Conservation (phyloP, 2,113 vertebrate genomes). For the Barbus barbus region DNA sequence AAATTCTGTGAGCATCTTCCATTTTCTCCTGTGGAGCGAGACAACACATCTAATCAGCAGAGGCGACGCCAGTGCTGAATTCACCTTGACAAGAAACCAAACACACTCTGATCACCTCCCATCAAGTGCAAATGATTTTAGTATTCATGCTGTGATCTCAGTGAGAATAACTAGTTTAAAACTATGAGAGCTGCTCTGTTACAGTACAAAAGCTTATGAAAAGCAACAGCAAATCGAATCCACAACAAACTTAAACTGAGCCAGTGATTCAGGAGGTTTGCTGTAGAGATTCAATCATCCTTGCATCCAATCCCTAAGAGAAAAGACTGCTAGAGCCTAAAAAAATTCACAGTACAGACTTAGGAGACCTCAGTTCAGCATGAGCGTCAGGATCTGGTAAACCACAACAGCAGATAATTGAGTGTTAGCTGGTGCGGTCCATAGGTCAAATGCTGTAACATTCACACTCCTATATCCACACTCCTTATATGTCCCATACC, state of each 20-base stretch:
- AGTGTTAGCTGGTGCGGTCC: not conserved
- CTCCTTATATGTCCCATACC: constrained; percentile 76
- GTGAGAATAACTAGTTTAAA: not conserved
- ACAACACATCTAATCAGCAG: constrained; percentile 16
- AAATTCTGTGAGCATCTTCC: constrained; percentile 1
- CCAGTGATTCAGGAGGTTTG: not conserved
- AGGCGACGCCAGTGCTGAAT: constrained; percentile 1
- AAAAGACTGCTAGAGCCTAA: not conserved
- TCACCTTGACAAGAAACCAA: constrained; percentile 17
- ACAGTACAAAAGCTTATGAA: not conserved
- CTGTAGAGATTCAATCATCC: not conserved
- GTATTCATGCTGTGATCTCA: constrained; percentile 13
- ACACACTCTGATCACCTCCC: constrained; percentile 3
- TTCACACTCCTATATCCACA: not conserved
- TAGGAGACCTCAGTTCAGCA: not conserved
- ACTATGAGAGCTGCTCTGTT: not conserved
- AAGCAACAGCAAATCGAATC: constrained; percentile 15
- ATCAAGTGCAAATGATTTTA: not conserved
- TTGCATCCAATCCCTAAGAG: not conserved
- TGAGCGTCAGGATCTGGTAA: not conserved
- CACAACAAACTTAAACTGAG: constrained; percentile 6
- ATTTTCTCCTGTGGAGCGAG: not conserved
- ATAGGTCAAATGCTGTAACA: not conserved
- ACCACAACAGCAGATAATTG: constrained; percentile 10
- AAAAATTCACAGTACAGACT: not conserved